These are phyloP conservation scores for Sterrhoptilus dennistouni DNA, from an alignment of 2,113 vertebrate species.

Conservation along the genomic window DNA sequence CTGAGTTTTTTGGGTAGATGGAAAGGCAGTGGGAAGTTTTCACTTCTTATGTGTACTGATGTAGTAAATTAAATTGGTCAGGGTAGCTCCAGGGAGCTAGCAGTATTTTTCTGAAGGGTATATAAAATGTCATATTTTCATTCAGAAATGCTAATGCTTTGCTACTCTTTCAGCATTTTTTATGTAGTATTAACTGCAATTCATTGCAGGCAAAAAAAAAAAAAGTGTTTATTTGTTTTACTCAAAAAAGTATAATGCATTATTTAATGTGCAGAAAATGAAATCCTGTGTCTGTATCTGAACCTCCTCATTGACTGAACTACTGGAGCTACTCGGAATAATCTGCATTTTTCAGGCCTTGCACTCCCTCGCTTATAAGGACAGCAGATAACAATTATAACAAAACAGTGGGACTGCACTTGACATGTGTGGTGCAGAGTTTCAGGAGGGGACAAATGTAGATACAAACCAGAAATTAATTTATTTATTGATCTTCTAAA, in stretches of 20 bases:
- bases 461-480: background rate
- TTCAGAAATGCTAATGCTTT: background rate
- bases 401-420: background rate
- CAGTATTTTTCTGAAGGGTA: background rate
- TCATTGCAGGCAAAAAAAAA: background rate
- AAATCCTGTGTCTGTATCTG: background rate
- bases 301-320: background rate
- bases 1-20: background rate
- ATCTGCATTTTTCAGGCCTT: background rate
- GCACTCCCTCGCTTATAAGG: fast-evolving
- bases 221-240: background rate
- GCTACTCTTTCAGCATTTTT: background rate
- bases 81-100: background rate
- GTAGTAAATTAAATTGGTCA: conserved; percentile 29
- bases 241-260: background rate
- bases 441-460: background rate
- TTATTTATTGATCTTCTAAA: background rate
- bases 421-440: background rate
- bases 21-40: background rate
- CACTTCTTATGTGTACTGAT: background rate
- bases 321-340: background rate
- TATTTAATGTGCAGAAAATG: background rate
- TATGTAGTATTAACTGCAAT: background rate
- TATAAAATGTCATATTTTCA: background rate
- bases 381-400: background rate